Evolutionary conservation across 2,113 vertebrate species (phyloP).

Genomic region (Phaetusa simplex): DNA sequence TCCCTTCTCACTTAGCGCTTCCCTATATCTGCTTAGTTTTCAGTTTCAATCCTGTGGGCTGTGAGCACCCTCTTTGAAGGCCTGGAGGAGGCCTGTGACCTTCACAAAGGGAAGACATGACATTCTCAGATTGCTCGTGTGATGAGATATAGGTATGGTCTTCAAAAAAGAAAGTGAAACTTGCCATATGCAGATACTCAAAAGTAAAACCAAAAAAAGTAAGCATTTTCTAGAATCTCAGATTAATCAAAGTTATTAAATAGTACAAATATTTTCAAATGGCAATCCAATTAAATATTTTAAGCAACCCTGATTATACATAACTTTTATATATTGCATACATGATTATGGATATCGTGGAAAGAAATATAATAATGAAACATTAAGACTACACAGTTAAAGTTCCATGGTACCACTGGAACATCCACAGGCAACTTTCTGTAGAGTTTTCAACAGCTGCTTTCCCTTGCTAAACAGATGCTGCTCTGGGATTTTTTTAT

Average conservation of each 20-base stretch:
- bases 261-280: neutral
- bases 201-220: neutral
- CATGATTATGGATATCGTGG: neutral
- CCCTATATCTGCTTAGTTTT: neutral
- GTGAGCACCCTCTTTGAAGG: neutral
- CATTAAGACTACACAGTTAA: neutral
- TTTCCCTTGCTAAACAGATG: neutral
- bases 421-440: neutral
- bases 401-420: neutral
- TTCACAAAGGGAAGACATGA: neutral
- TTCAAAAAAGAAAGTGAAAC: neutral
- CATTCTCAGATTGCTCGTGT: neutral
- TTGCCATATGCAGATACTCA: neutral
- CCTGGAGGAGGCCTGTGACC: neutral
- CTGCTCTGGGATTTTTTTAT: neutral
- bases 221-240: neutral
- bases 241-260: neutral
- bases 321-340: neutral
- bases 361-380: neutral
- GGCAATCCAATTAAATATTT: neutral
- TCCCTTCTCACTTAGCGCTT: neutral
- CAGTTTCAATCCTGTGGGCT: neutral
- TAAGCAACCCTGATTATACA: neutral
- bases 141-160: neutral
- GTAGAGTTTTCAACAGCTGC: neutral